Conservation (phyloP, 2,113 vertebrate species). For the Aphyosemion australe region DNA sequence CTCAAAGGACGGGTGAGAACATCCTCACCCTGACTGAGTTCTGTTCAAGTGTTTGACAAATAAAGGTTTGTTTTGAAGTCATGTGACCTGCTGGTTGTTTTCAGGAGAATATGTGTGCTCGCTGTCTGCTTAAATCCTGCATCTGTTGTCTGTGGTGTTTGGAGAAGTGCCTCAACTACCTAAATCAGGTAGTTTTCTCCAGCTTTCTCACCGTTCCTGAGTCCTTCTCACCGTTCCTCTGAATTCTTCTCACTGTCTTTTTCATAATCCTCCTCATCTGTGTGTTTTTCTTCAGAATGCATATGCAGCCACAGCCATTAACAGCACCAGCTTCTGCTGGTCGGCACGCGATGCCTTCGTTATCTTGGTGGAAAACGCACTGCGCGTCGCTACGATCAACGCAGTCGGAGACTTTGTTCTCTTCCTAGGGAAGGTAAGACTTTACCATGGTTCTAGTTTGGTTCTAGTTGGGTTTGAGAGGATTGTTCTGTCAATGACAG, state of each 20-base stretch:
- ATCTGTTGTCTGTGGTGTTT: conserved; percentile 99
- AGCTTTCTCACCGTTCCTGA: too few relatives aligned
- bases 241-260: background rate
- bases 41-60: background rate
- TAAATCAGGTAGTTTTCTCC: conserved; percentile 88
- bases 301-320: conserved; percentile 98
- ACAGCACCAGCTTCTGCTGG: conserved; percentile 98
- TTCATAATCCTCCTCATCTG: background rate
- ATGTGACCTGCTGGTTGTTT: background rate
- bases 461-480: background rate
- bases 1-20: conserved; percentile 92
- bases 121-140: conserved; percentile 94
- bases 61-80: background rate
- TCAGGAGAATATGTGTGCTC: conserved; percentile 94
- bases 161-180: conserved; percentile 99
- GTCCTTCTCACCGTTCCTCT: too few relatives aligned
- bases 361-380: conserved; percentile 95
- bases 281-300: conserved; percentile 83
- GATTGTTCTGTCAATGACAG: too few relatives aligned
- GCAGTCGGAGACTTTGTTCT: conserved; percentile 96
- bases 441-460: too few relatives aligned
- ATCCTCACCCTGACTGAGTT: background rate
- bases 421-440: conserved; percentile 93
- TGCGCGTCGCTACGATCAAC: conserved; percentile 96
- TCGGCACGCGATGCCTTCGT: conserved; percentile 96